Base-by-base conservation (phyloP, 2,888 invertebrate genomes). In the Leptarthrus brevirostris region DNA sequence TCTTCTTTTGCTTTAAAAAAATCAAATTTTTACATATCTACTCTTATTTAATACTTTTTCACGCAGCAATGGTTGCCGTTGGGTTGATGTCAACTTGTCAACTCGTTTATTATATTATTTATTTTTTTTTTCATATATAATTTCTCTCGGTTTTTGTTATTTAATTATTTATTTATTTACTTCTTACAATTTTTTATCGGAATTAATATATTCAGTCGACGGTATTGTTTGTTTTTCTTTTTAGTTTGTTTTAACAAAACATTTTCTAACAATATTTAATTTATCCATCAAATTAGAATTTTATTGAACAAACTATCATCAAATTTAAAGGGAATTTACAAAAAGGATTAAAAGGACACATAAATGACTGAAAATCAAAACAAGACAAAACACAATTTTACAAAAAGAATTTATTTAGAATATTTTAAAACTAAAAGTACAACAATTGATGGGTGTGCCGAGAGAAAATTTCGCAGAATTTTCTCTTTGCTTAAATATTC, bases 201-300 rank as follows among this genome's bases (percentile, higher is more conserved):
- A 69, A 69, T 69, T 69, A 69, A 34, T 30, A 22, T 69, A 69
- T 52, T 69, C 69, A 69, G 69, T 69, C 69, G 69, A 69, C 69
- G 52, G 69, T 69, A 69, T 69, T 54, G 16, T 18, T 49, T 69
- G 69, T 69, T 24, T 69, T 34, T 69, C 30, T 30, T 52, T 52
- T 66, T 47, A 14, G 10, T 49, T 66, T 14, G 36, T 61, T 61
- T 22, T 12, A 40, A 61, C 40, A 22, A 61, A 40, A 61, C 3
- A 18, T 20, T 61, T 20, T 36, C 22, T 24, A 58, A 34, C 18
- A 58, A 58, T 58, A 12, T n/a, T n/a, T n/a, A n/a, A n/a, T n/a
- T n/a, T n/a, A n/a, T n/a, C n/a, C n/a, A n/a, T 36, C 8, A 36
- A 36, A 36, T 36, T 36, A 36, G n/a, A 36, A 36, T 36, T 36